These are phyloP conservation scores for Caenorhabditis brenneri DNA, from an alignment of 1,140 invertebrate genomes.

Conservation along the genomic window DNA sequence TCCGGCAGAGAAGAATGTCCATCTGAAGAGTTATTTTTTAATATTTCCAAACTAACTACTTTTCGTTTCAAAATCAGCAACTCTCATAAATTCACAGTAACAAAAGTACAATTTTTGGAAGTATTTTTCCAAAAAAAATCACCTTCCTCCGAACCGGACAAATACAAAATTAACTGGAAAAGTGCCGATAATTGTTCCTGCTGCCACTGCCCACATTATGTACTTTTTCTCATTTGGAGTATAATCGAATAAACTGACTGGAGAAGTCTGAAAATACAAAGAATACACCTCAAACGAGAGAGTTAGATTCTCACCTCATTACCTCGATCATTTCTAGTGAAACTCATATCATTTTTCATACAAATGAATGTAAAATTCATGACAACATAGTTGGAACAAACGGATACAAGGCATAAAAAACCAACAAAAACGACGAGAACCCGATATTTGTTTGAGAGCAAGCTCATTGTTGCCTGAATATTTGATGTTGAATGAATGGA, in stretches of 20 bases:
- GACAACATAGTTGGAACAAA: conserved; percentile 46
- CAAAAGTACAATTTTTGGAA: too few relatives aligned
- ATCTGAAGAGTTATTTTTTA: background rate
- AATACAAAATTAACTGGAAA: conserved; percentile 45
- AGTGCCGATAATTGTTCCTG: conserved; percentile 44
- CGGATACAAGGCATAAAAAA: conserved; percentile 31
- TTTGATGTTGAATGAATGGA: conserved; percentile 14
- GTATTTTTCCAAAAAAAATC: background rate
- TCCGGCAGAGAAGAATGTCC: conserved; percentile 45
- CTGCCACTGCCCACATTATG: conserved; percentile 49
- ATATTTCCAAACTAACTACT: background rate
- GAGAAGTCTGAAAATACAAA: conserved; percentile 32
- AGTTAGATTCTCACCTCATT: conserved; percentile 26
- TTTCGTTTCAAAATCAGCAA: background rate
- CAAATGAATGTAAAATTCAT: conserved; percentile 49
- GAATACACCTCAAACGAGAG: too few relatives aligned
- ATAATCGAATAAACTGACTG: conserved; percentile 42
- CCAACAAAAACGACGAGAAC: conserved; percentile 21
- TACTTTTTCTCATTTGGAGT: conserved; percentile 49
- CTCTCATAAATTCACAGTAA: too few relatives aligned
- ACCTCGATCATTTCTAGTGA: conserved; percentile 6
- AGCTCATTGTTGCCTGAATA: background rate
- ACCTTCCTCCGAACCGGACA: conserved; percentile 45
- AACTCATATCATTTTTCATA: conserved; percentile 43
- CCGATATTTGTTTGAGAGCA: conserved; percentile 25